Evolutionary conservation across 1,140 invertebrate genomes (phyloP), one percentile per base, ranked within the genome.

Genomic region (Chionoecetes opilio): DNA sequence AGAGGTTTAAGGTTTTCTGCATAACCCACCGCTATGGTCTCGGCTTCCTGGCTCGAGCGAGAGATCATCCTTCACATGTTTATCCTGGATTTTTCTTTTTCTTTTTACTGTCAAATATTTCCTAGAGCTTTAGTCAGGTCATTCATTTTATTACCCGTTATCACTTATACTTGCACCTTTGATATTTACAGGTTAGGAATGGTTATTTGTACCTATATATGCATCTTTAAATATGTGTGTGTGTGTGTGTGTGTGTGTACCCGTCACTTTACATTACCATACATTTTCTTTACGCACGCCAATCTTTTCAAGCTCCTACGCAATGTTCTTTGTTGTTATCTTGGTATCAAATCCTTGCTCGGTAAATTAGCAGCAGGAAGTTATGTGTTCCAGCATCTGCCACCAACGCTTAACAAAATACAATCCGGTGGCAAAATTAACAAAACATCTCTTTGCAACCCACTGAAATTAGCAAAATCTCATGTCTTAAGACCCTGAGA

Each of bases 401-500:
- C 63, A 41, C 26, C n/a, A 46, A 89, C 85, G 38, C 34, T 9
- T 14, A 38, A 37, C 35, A 38, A 89, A 89, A 89, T 38, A 38
- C 87, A 41, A 11, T 38, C n/a, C 38, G 29, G 37, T 89, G 63
- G 8, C 21, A 75, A 75, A 75, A 75, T 75, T 75, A n/a, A 1
- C 63, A n/a, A 75, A 63, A 75, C n/a, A 26, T 75, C 63, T 21
- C 63, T 75, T n/a, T 75, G 63, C n/a, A 75, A n/a, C 63, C 21
- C 21, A 26, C 21, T 75, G 63, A 75, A 75, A 75, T 75, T 75
- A 75, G 63, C 63, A 75, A 75, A 75, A 75, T 75, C 63, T 75
- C 63, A n/a, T 75, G 63, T 75, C 63, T 75, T 75, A 75, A 75
- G 63, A 75, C n/a, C 63, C 63, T n/a, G n/a, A 75, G 63, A 75